A percentile compares a stretch with the other conserved stretches of the same genome.
These are phyloP conservation scores for Zaprionus vittiger DNA, from an alignment of 1,140 invertebrate genomes.

Conservation along the genomic window DNA sequence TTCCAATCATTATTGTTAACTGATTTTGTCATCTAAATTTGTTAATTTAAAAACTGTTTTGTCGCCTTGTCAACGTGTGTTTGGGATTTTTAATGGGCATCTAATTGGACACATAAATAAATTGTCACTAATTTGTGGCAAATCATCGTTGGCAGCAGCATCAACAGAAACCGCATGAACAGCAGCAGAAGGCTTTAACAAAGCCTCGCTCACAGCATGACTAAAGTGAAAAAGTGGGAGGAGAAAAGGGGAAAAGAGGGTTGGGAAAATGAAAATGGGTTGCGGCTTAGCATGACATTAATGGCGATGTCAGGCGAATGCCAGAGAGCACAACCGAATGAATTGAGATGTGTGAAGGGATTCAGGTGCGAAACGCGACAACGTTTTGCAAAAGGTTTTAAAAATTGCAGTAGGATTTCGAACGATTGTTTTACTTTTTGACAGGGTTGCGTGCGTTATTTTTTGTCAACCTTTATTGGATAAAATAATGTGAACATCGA, in stretches of 20 bases:
- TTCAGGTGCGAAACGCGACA: constrained; percentile 11
- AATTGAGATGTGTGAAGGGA: constrained; percentile 39
- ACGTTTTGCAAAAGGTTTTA: constrained; percentile 19
- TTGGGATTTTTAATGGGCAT: constrained; percentile 49
- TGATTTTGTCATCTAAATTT: constrained; percentile 14
- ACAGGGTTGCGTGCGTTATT: too few species aligned
- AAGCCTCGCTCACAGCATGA: constrained; percentile 31
- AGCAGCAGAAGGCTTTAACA: constrained; percentile 13
- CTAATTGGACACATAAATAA: constrained; percentile 75
- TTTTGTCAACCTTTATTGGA: neutral
- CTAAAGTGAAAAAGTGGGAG: neutral
- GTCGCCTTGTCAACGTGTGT: constrained; percentile 32
- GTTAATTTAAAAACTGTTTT: constrained; percentile 40
- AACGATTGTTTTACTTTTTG: neutral
- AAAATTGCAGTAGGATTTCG: constrained; percentile 33
- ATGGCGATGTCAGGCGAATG: constrained; percentile 24
- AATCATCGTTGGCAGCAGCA: constrained; percentile 57
- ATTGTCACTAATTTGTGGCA: constrained; percentile 74
- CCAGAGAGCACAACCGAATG: constrained; percentile 7
- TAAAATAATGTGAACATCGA: neutral
- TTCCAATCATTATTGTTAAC: neutral
- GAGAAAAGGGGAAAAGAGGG: neutral
- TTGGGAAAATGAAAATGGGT: constrained; percentile 37
- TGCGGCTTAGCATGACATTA: constrained; percentile 52
- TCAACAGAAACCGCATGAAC: constrained; percentile 10